Conservation (phyloP, 2,797 vertebrate genomes). For the Anisognathus igniventris region DNA sequence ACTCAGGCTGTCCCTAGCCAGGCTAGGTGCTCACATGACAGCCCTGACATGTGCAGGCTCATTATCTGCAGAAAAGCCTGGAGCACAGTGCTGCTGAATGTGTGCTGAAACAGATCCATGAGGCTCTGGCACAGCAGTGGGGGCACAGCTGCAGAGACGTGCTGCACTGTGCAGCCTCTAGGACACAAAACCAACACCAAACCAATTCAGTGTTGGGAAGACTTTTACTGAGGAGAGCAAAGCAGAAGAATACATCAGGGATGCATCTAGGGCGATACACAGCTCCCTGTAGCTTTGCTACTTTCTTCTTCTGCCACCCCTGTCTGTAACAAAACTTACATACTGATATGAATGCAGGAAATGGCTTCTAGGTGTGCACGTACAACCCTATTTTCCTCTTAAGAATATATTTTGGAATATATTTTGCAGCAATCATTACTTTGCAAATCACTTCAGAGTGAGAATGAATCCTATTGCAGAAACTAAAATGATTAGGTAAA, state of each 20-base stretch:
- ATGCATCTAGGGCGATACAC: neutral
- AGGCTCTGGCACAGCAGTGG: accelerated
- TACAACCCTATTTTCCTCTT: neutral
- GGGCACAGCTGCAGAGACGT: neutral
- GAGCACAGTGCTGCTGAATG: accelerated
- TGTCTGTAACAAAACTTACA: neutral
- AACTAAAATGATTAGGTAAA: neutral
- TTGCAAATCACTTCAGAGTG: neutral
- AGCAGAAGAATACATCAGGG: neutral
- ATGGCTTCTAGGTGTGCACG: accelerated
- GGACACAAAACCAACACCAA: neutral
- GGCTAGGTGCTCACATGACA: neutral
- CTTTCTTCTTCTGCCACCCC: neutral
- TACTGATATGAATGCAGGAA: neutral
- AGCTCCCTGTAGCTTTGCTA: neutral
- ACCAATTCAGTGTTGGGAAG: accelerated
- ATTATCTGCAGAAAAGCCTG: neutral
- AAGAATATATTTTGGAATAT: neutral
- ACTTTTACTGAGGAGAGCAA: neutral
- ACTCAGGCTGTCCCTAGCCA: neutral
- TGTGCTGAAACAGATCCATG: neutral
- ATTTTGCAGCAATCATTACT: neutral
- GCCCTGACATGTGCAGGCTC: neutral
- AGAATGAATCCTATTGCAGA: neutral
- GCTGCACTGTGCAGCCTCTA: accelerated